These are phyloP conservation scores for Lepidocolaptes lacrymiger DNA, from an alignment of 2,797 vertebrate species.

Conservation along the genomic window DNA sequence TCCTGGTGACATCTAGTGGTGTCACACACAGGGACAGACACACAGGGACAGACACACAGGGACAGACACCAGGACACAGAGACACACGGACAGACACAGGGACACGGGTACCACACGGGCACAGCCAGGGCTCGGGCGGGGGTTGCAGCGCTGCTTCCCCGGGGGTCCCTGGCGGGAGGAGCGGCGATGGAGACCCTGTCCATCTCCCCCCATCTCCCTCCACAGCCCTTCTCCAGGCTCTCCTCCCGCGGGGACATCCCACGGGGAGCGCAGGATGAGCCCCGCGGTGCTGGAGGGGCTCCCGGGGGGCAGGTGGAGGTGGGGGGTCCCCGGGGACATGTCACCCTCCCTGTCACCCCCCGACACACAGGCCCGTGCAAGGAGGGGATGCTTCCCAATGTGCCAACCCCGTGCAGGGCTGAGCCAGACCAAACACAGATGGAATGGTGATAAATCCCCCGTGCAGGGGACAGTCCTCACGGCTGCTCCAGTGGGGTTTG, in stretches of 20 bases:
- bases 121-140: rapidly evolving
- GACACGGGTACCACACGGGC: not conserved
- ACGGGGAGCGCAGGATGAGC: rapidly evolving
- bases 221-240: rapidly evolving
- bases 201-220: too few species aligned
- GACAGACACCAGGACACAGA: too few species aligned
- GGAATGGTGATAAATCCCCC: not conserved
- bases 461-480: not conserved
- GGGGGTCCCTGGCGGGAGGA: not conserved
- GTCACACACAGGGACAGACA: not conserved
- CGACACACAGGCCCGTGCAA: not conserved
- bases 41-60: not conserved
- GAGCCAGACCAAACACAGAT: not conserved
- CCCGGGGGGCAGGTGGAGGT: rapidly evolving
- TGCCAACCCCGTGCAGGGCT: not conserved
- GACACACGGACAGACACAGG: not conserved
- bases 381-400: rapidly evolving
- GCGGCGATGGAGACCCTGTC: rapidly evolving
- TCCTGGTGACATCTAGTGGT: slow-evolving; percentile 47
- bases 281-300: not conserved
- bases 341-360: not conserved
- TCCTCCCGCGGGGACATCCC: not conserved
- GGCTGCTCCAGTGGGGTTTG: rapidly evolving
- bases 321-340: rapidly evolving
- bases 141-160: not conserved